Percentiles rank a stretch among this genome's conserved stretches.
Evolutionary conservation across 2,888 invertebrate species (phyloP).

Genomic region (Synergus umbraculus): DNA sequence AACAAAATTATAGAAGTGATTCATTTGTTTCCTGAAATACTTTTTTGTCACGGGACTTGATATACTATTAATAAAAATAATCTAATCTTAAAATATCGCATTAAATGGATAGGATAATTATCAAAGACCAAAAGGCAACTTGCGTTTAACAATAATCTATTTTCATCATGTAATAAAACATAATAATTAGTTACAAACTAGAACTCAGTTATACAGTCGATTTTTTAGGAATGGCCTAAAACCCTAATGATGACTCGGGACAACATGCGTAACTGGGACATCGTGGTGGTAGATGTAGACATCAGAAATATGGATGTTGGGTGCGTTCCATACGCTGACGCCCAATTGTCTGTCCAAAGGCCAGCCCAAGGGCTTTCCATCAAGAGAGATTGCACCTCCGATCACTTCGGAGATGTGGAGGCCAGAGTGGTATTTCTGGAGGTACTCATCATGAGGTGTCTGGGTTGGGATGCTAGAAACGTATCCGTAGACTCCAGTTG

Average conservation of each 20-base stretch:
- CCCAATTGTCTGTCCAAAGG: conserved; percentile 80
- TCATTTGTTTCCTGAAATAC: no score
- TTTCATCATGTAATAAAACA: neutral
- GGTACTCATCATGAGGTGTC: conserved; percentile 59
- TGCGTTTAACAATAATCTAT: conserved; percentile 1
- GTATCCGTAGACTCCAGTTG: conserved; percentile 34
- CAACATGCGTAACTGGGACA: conserved; percentile 59
- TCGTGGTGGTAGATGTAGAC: conserved; percentile 80
- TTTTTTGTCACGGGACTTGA: no score
- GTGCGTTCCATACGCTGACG: conserved; percentile 71
- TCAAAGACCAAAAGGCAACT: neutral
- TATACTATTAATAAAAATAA: no score
- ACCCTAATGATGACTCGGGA: conserved; percentile 42
- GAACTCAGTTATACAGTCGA: neutral
- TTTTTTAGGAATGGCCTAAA: neutral
- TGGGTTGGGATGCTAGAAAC: conserved; percentile 49
- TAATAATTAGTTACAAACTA: conserved; percentile 11
- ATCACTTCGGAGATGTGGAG: conserved; percentile 67
- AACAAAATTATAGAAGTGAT: no score
- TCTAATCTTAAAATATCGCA: no score
- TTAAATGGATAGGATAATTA: no score
- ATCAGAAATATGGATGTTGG: conserved; percentile 79
- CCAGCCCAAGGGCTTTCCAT: conserved; percentile 79
- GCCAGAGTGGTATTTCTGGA: conserved; percentile 66
- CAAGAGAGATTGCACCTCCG: conserved; percentile 76